phyloP scores from a whole-genome alignment of 2,797 vertebrate genomes.

The Takifugu ocellatus region DNA sequence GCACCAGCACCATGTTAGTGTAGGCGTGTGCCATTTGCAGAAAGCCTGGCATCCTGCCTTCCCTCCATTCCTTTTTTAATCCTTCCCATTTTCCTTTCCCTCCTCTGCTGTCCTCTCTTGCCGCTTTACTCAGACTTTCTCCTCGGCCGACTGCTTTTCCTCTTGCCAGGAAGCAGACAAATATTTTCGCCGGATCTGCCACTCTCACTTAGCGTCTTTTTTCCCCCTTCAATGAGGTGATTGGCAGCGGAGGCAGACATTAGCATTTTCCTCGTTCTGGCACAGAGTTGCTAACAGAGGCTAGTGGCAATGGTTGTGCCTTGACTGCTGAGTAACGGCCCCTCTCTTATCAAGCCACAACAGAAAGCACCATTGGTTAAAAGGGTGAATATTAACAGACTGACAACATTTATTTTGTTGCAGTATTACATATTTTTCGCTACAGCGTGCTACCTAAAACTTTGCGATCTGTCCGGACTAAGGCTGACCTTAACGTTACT shows the following conservation, averaged over 20 bases:
- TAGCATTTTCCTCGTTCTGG: conserved; percentile 72
- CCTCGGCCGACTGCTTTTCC: conserved; percentile 35
- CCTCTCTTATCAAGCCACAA: conserved; percentile 30
- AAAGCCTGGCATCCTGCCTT: conserved; percentile 6
- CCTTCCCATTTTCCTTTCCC: background rate
- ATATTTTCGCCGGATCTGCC: conserved; percentile 73
- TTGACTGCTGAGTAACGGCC: conserved; percentile 57
- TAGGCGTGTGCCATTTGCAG: conserved; percentile 1
- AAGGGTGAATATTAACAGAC: conserved; percentile 8
- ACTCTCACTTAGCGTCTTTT: conserved; percentile 67
- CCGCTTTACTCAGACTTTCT: conserved; percentile 13
- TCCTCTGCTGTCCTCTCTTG: conserved; percentile 1
- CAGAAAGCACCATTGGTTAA: conserved; percentile 31
- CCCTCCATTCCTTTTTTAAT: background rate
- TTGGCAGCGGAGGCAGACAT: conserved; percentile 70
- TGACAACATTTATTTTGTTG: no score
- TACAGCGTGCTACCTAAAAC: no score
- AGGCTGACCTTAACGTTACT: background rate
- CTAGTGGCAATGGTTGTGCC: conserved; percentile 53
- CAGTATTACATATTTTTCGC: no score
- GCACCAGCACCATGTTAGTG: background rate
- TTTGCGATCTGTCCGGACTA: background rate
- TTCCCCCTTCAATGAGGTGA: conserved; percentile 47
- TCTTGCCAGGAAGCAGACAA: conserved; percentile 57
- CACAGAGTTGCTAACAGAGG: conserved; percentile 61